phyloP scores from a whole-genome alignment of 2,113 vertebrate genomes.

The Oophaga pumilio region DNA sequence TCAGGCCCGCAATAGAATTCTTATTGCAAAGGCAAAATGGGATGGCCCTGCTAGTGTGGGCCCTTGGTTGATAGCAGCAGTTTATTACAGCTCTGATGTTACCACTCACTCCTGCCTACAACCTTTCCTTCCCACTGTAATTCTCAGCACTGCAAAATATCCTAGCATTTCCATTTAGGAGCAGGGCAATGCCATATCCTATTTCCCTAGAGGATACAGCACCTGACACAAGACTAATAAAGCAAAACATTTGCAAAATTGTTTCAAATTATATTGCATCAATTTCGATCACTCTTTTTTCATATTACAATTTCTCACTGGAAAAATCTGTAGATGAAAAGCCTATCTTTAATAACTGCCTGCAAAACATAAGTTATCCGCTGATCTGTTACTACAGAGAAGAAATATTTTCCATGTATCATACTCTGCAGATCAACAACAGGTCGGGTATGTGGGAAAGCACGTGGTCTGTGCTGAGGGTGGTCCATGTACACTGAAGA shows the following conservation, averaged over 20 bases:
- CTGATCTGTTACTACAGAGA: neutral
- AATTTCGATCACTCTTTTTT: neutral
- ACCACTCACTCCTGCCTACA: no score
- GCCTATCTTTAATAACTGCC: neutral
- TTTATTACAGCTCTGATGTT: no score
- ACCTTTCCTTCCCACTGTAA: no score
- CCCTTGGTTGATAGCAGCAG: no score
- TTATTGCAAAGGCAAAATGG: no score
- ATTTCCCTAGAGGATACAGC: neutral
- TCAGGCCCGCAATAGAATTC: no score
- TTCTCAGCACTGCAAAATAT: neutral
- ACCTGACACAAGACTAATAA: neutral
- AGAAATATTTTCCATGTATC: neutral
- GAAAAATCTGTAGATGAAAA: neutral
- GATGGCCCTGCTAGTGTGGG: no score
- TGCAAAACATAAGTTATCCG: neutral
- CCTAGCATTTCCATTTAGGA: neutral
- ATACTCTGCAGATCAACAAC: constrained; percentile 11
- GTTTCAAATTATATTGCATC: neutral
- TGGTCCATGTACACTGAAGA: constrained; percentile 17
- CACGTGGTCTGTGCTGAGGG: constrained; percentile 9
- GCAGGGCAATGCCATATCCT: neutral
- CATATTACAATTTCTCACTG: neutral
- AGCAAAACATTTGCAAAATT: neutral
- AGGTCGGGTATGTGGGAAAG: constrained; percentile 27